Base-by-base conservation (phyloP, 2,888 invertebrate genomes). In the Ectemnius lituratus region DNA sequence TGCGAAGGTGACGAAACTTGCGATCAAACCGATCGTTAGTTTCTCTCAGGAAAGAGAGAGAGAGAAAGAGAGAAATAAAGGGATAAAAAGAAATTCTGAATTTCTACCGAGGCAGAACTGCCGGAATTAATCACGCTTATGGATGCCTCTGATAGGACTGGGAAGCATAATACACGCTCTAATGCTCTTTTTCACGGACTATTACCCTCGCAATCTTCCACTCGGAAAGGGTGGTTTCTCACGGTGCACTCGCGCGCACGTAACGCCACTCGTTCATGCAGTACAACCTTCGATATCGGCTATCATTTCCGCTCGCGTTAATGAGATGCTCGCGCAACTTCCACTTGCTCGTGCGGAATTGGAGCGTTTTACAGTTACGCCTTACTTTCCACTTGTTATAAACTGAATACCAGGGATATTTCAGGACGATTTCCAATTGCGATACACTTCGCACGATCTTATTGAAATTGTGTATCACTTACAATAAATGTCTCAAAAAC, bases 141-240 rank as follows among this genome's bases (percentile, higher is more conserved):
- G n/a, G 27, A 23, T 20, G 47, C 61, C 57, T 63, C 66, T 23
- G 52, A 64, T 65, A 73, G 63, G 67, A 68, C 70, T 67, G 60
- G 8, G 37, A 37, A 58, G 57, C n/a, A 61, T 67, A 75, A 45
- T 62, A 66, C 60, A 59, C 68, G 16, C 52, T 52, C n/a, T 52
- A 52, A 14, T 16, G 52, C 16, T 65, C 46, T 58, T 70, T 76
- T 79, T 66, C 68, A 78, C 28, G 76, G 76, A 71, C 63, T 80
- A 83, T 85, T 84, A 76, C 63, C 59, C 47, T 46, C 14, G 65
- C n/a, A 74, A 75, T 76, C 72, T 76, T 70, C 37, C 27, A 75
- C 75, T 75, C 49, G 45, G 56, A 45, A 65, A 70, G 77, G 76
- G 73, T 71, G 76, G 46, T 66, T 72, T 70, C 74, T 70, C 74